Evolutionary conservation across 2,888 invertebrate species (phyloP), one percentile per base, ranked within the genome.

Genomic region (Congeria kusceri): DNA sequence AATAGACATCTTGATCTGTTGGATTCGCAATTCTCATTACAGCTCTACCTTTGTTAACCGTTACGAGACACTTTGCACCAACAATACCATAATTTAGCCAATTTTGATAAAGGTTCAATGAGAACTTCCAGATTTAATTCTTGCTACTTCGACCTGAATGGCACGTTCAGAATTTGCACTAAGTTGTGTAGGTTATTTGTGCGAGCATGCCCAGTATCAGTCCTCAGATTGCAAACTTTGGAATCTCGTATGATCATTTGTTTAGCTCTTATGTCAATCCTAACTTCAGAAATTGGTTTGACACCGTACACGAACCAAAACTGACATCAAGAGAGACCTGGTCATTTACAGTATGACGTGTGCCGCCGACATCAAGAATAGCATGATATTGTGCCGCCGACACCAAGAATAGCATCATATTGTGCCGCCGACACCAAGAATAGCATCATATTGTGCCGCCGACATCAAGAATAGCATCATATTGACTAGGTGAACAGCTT

Each of bases 41-140:
- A 39, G 79, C 62, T 67, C 49, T 79, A 2, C 70, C 63, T 11
- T 67, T 79, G 23, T 49, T 70, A 11, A 74, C 63, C 39, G 28
- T 74, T 9, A 74, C 74, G 23, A 74, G 56, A 67, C 79, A 64
- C 58, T 62, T 74, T 20, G 74, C 79, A 46, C 73, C 74, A 20
- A 79, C 27, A 9, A 74, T 47, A 56, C 66, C 69, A 13, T 58
- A 29, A n/a, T 70, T 70, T 70, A 23, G 58, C 23, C 23, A 73
- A 29, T 32, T 7, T 74, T 4, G 29, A 0, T 4, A 70, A 20
- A 4, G 74, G 67, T 28, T 74, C 61, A 11, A 74, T 23, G 25
- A 74, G 67, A 29, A 74, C 57, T n/a, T 56, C 56, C 56, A 3
- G 29, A 28, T 0, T 57, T 62, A n/a, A 61, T 28, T 13, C 67